A percentile compares a stretch with the other conserved stretches of the same genome.
Conservation (phyloP, 2,888 invertebrate species). For the Timandra comae region DNA sequence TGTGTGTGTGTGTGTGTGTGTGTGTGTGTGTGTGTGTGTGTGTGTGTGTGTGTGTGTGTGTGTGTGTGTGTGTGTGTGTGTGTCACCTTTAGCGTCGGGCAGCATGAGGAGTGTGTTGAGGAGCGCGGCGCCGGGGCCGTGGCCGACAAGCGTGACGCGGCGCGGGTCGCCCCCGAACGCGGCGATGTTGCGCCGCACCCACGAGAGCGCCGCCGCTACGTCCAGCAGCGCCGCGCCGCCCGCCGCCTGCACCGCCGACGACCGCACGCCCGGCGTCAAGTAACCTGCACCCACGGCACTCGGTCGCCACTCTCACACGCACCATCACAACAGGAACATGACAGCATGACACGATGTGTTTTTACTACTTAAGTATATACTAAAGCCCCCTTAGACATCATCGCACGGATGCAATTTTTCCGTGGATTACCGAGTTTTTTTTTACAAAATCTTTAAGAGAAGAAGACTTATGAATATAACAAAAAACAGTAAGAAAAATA, state of each 20-base stretch:
- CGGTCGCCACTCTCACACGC: not conserved
- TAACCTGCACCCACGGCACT: slow-evolving; percentile 38
- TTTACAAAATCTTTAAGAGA: too few relatives aligned
- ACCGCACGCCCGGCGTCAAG: slow-evolving; percentile 44
- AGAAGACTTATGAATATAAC: too few relatives aligned
- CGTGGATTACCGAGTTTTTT: too few relatives aligned
- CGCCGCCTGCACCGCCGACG: slow-evolving; percentile 40
- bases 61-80: not conserved
- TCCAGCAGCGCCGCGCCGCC: slow-evolving; percentile 80
- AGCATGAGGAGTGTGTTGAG: slow-evolving; percentile 90
- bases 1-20: not conserved
- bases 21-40: not conserved
- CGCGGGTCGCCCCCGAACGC: slow-evolving; percentile 93
- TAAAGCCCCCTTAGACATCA: too few relatives aligned
- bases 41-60: not conserved
- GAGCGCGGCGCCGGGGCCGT: slow-evolving; percentile 90
- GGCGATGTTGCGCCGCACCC: slow-evolving; percentile 89
- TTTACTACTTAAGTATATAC: too few relatives aligned
- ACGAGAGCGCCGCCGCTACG: slow-evolving; percentile 87
- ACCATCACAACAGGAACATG: too few relatives aligned
- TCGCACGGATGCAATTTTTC: too few relatives aligned
- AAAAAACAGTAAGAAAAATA: too few relatives aligned
- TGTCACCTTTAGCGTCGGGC: slow-evolving; percentile 84
- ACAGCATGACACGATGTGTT: too few relatives aligned
- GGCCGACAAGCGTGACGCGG: slow-evolving; percentile 88